phyloP scores from a whole-genome alignment of 2,797 vertebrate species.

The Enoplosus armatus region DNA sequence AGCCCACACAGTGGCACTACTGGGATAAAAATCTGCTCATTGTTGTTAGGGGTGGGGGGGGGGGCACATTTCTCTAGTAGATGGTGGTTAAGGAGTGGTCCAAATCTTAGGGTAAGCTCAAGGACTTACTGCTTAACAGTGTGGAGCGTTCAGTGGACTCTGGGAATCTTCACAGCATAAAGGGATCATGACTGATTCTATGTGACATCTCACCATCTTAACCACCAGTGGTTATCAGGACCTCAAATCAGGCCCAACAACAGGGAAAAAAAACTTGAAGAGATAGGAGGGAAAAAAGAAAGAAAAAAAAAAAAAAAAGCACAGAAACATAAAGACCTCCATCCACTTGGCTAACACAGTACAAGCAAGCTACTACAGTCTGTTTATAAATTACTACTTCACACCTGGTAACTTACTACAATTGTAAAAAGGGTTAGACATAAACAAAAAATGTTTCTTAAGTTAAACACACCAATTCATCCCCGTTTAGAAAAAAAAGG shows the following conservation, averaged over 20 bases:
- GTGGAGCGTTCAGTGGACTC: conserved; percentile 65
- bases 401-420: conserved; percentile 91
- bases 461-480: conserved; percentile 85
- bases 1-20: conserved; percentile 98
- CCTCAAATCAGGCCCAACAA: conserved; percentile 72
- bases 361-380: conserved; percentile 89
- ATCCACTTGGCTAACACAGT: conserved; percentile 85
- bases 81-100: conserved; percentile 84
- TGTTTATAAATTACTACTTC: conserved; percentile 92
- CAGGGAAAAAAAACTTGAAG: conserved; percentile 61
- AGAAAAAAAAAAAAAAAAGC: conserved; percentile 50
- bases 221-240: conserved; percentile 83
- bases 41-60: conserved; percentile 69
- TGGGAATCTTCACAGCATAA: conserved; percentile 82
- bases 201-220: conserved; percentile 72
- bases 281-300: conserved; percentile 43
- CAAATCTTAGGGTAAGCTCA: conserved; percentile 80
- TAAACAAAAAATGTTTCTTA: conserved; percentile 85
- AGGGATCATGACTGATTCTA: conserved; percentile 76
- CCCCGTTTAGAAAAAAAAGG: conserved; percentile 69
- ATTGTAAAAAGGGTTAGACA: conserved; percentile 90
- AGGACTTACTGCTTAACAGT: conserved; percentile 69
- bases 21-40: conserved; percentile 86
- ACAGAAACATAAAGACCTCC: conserved; percentile 87
- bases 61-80: conserved; percentile 84